Evolutionary conservation across 2,113 vertebrate species (phyloP).

Genomic region (Coreoperca whiteheadi): DNA sequence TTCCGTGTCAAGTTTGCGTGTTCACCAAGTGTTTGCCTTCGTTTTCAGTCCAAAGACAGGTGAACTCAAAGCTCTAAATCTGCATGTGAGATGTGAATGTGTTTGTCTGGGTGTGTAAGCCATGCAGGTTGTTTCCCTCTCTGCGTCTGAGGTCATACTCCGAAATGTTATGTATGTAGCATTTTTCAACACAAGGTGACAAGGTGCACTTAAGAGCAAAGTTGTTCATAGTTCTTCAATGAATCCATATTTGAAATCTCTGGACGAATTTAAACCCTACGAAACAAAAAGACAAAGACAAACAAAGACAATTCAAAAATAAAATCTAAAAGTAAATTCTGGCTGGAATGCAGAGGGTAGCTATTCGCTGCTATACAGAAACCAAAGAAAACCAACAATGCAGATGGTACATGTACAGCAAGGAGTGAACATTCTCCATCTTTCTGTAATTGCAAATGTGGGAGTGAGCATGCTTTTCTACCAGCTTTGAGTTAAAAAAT

Average conservation of each 20-base stretch:
- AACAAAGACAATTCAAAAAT: too few relatives aligned
- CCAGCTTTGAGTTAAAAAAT: neutral
- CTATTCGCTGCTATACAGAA: neutral
- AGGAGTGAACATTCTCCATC: neutral
- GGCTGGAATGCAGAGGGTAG: neutral
- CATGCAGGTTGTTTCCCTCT: neutral
- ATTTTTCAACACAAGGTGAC: neutral
- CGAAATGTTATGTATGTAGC: neutral
- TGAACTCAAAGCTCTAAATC: neutral
- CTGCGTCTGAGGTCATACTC: neutral
- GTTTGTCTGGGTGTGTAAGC: neutral
- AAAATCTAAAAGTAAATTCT: too few relatives aligned
- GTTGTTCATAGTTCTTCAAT: neutral
- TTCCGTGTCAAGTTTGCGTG: neutral
- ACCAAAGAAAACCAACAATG: neutral
- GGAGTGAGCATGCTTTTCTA: neutral
- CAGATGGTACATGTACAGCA: neutral
- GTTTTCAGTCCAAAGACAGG: neutral
- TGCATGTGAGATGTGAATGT: neutral
- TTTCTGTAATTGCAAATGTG: neutral
- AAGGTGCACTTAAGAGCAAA: neutral
- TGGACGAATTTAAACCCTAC: neutral
- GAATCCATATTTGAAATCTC: neutral
- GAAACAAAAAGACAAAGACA: too few relatives aligned
- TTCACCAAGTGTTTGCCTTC: neutral